Evolutionary conservation across 1,140 invertebrate species (phyloP), one percentile per base, ranked within the genome.

Genomic region (Phortica variegata): DNA sequence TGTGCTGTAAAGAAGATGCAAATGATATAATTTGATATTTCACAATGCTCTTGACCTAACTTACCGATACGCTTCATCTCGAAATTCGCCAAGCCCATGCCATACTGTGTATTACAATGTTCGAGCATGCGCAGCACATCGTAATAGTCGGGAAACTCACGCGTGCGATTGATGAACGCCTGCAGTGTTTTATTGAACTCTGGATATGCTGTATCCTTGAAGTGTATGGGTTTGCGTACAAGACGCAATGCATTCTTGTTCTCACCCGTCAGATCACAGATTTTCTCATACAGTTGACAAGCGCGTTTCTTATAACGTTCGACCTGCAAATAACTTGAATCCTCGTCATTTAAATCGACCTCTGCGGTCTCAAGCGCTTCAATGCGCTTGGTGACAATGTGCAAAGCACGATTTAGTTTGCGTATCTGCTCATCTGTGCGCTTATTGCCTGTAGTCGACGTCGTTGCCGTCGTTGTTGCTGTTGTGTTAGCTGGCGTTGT

Each of bases 141-240:
- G n/a, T 61, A 58, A 60, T 81, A 84, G 55, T 82, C 82, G 2
- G 83, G 83, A 57, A 84, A 83, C 20, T 57, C 53, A 47, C 68
- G 44, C 71, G 79, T 66, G 46, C 75, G 71, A 60, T 77, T 65
- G 26, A 77, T 70, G 76, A 81, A 78, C 49, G 79, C 63, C 47
- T 78, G 73, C 3, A 85, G 77, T 1, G 80, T 80, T 32, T 77
- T 68, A 69, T 85, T 82, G 2, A 85, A 78, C 45, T 75, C 58
- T 16, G 72, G 58, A 59, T 76, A 83, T 60, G 51, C 58, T n/a
- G 65, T 79, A 60, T 51, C 74, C 39, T 56, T 61, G 48, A 65
- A 82, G 19, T 58, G 73, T 21, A 77, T 79, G 62, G 57, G 79
- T 62, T 61, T 75, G 49, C 70, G 79, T 17, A 73, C 77, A 56